Evolutionary conservation across 2,888 invertebrate species (phyloP).

Genomic region (Diplolepis rosae): DNA sequence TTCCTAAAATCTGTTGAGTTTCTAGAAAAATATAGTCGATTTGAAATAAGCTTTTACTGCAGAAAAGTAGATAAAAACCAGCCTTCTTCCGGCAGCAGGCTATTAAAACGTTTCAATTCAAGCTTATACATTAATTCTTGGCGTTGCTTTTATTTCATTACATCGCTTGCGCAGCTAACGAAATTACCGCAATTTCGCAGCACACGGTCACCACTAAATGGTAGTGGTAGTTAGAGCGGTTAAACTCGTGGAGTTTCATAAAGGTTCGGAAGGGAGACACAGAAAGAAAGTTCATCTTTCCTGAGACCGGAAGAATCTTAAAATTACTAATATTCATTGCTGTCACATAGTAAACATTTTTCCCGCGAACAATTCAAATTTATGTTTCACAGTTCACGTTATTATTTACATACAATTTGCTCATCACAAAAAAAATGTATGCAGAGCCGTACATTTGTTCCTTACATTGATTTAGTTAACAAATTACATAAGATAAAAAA

Average conservation of each 20-base stretch:
- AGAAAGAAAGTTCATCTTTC: slow-evolving; percentile 1
- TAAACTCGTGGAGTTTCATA: background rate
- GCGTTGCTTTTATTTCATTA: slow-evolving; percentile 60
- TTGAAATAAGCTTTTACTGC: slow-evolving; percentile 12
- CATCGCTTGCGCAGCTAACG: slow-evolving; percentile 58
- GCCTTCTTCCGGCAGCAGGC: slow-evolving; percentile 10
- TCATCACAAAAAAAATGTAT: too few relatives aligned
- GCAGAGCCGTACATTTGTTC: too few relatives aligned
- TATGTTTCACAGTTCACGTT: too few relatives aligned
- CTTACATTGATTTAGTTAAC: too few relatives aligned
- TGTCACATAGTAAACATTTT: too few relatives aligned
- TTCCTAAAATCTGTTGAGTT: slow-evolving; percentile 2
- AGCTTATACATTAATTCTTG: slow-evolving; percentile 43
- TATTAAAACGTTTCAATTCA: slow-evolving; percentile 28
- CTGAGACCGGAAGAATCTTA: background rate
- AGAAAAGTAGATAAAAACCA: slow-evolving; percentile 10
- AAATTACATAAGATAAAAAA: too few relatives aligned
- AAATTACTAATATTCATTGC: slow-evolving; percentile 4
- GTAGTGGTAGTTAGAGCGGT: background rate
- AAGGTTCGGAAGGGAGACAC: background rate
- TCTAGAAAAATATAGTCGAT: background rate
- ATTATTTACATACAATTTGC: too few relatives aligned
- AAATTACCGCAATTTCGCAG: slow-evolving; percentile 60
- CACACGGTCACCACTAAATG: slow-evolving; percentile 29
- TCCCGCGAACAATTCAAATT: too few relatives aligned